Evolutionary conservation across 2,888 invertebrate genomes (phyloP).

Genomic region (Sphaerophoria taeniata): DNA sequence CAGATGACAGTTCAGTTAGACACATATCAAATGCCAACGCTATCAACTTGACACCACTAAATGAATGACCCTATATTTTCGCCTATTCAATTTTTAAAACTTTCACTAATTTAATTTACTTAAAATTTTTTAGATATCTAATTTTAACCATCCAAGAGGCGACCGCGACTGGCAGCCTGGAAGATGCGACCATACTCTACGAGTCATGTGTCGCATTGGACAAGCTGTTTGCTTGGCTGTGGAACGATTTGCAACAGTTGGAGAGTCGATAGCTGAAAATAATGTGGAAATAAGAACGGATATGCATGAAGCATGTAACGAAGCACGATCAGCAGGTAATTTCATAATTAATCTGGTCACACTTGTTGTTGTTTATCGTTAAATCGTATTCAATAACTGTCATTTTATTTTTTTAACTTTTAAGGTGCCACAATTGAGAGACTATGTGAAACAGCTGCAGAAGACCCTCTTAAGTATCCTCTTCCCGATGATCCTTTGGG

Average conservation of each 20-base stretch:
- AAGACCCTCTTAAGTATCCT: constrained; percentile 84
- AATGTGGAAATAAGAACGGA: constrained; percentile 98
- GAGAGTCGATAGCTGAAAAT: constrained; percentile 99
- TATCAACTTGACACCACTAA: no score
- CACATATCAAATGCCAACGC: no score
- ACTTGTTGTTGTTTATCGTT: no score
- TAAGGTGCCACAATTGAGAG: constrained; percentile 96
- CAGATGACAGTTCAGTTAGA: no score
- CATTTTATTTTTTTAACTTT: constrained; percentile 72
- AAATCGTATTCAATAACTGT: background rate
- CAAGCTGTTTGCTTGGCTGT: constrained; percentile 98
- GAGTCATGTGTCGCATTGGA: constrained; percentile 95
- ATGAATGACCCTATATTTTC: no score
- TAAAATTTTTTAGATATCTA: constrained; percentile 89
- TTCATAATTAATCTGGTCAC: constrained; percentile 39
- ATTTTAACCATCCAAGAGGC: constrained; percentile 92
- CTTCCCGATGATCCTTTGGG: constrained; percentile 87
- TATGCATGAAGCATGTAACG: constrained; percentile 99
- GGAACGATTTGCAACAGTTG: constrained; percentile 98
- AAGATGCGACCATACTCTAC: constrained; percentile 85
- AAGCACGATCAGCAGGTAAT: constrained; percentile 96
- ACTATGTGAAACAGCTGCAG: constrained; percentile 89
- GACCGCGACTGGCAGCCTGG: constrained; percentile 85
- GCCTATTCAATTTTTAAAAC: background rate
- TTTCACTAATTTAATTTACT: constrained; percentile 4